These are phyloP conservation scores for Datnioides undecimradiatus DNA, from an alignment of 2,113 vertebrate genomes.

Conservation along the genomic window DNA sequence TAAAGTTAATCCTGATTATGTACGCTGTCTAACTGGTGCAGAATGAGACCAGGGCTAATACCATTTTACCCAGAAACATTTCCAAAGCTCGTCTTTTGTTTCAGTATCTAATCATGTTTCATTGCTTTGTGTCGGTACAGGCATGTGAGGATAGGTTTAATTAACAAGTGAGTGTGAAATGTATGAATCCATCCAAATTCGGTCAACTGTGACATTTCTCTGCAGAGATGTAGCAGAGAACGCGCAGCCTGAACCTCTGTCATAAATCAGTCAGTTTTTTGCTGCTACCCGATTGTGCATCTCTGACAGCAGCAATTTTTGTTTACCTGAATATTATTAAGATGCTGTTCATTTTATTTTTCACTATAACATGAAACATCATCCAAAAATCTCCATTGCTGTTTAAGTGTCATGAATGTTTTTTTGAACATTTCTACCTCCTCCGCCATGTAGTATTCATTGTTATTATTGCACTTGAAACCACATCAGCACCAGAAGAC, in stretches of 20 bases:
- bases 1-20: conserved; percentile 83
- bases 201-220: conserved; percentile 32
- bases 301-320: neutral
- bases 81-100: conserved; percentile 76
- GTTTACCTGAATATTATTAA: neutral
- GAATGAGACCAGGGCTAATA: conserved; percentile 70
- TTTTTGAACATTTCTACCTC: neutral
- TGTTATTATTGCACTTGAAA: conserved; percentile 13
- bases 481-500: conserved; percentile 34
- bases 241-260: neutral
- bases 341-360: neutral
- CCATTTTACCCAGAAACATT: conserved; percentile 75
- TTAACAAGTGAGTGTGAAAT: conserved; percentile 63
- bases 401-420: conserved; percentile 3
- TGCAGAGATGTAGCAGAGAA: neutral
- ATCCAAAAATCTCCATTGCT: neutral
- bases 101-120: conserved; percentile 66
- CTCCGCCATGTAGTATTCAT: neutral
- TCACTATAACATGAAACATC: neutral
- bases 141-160: conserved; percentile 66
- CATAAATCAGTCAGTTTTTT: neutral
- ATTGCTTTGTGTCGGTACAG: conserved; percentile 64
- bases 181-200: conserved; percentile 50
- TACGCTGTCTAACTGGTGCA: conserved; percentile 70
- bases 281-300: neutral